Base-by-base conservation (phyloP, 2,113 vertebrate genomes). In the Sylvia atricapilla region DNA sequence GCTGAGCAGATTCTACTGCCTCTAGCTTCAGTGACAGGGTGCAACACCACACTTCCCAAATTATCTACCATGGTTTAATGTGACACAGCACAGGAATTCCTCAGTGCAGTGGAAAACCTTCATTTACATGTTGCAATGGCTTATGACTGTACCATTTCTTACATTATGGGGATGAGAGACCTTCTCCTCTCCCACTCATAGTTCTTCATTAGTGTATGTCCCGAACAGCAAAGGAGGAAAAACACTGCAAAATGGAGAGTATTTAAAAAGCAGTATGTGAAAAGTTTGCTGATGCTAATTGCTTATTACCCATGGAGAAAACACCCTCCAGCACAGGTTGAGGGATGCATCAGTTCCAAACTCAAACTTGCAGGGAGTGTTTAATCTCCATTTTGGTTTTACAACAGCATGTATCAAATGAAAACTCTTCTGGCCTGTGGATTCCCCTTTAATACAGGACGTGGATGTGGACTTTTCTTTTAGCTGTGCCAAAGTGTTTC, bases 101-200 rank as follows among this genome's bases (percentile, higher is more conserved):
- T 52, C n/a, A 58, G 25, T 16, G 46, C 35, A 53, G 31, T 0
- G 1, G 27, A 41, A 93, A 79, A 43, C 31, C 53, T 66, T 80
- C 39, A 41, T 0, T n/a, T 10, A 23, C 46, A 33, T 0, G 0
- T 59, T 70, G 19, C 64, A 47, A 39, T 15, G 55, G 15, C 31
- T 66, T 39, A 39, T 18, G 19, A 39, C 15, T 80, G 80, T 90
- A 80, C 10, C 11, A 20, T 66, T 73, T 83, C n/a, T 79, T 66
- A 43, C 3, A 2, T 2, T 28, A 43, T 35, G 31, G 37, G 8
- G 6, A 46, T 82, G 21, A 56, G 33, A 86, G 11, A 35, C 12
- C 53, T 41, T 63, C 30, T 80, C 23, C 35, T 73, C 78, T 59
- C 44, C 47, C 15, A 23, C 5, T 78, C 56, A 37, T 10, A 43